These are phyloP conservation scores for Drosophila anomelani DNA, from an alignment of 2,888 invertebrate genomes.

Conservation along the genomic window DNA sequence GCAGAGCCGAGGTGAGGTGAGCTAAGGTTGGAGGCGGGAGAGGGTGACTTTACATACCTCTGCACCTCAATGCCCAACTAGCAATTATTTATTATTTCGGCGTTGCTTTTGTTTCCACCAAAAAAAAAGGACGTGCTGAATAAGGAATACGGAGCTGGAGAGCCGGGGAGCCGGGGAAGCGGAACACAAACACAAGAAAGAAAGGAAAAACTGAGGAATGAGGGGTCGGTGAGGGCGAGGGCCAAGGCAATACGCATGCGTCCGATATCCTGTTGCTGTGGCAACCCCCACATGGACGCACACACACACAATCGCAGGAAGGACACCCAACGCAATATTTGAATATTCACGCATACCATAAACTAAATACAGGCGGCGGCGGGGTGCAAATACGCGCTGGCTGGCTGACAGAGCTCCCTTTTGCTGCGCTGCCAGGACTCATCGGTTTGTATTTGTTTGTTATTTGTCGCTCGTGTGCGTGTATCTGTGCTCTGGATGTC, in stretches of 20 bases:
- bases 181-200: slow-evolving; percentile 42
- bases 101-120: slow-evolving; percentile 77
- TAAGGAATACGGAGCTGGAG: slow-evolving; percentile 11
- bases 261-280: slow-evolving; percentile 81
- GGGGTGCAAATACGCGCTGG: slow-evolving; percentile 65
- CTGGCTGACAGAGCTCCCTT: slow-evolving; percentile 39
- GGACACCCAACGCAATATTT: slow-evolving; percentile 59
- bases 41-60: slow-evolving; percentile 19
- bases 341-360: slow-evolving; percentile 81
- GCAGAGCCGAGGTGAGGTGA: not conserved
- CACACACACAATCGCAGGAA: slow-evolving; percentile 24
- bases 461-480: slow-evolving; percentile 63
- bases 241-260: slow-evolving; percentile 76
- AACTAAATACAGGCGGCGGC: slow-evolving; percentile 61
- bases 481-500: slow-evolving; percentile 42
- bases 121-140: slow-evolving; percentile 55
- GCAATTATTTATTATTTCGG: slow-evolving; percentile 79
- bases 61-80: slow-evolving; percentile 80
- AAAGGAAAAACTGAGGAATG: slow-evolving; percentile 24
- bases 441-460: slow-evolving; percentile 62
- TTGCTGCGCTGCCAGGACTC: slow-evolving; percentile 50
- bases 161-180: not conserved
- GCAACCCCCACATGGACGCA: slow-evolving; percentile 74
- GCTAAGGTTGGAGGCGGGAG: not conserved
- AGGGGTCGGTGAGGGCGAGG: slow-evolving; percentile 8